Evolutionary conservation across 2,888 invertebrate genomes (phyloP), one percentile per base, ranked within the genome.

Genomic region (Drosophila niveifrons): DNA sequence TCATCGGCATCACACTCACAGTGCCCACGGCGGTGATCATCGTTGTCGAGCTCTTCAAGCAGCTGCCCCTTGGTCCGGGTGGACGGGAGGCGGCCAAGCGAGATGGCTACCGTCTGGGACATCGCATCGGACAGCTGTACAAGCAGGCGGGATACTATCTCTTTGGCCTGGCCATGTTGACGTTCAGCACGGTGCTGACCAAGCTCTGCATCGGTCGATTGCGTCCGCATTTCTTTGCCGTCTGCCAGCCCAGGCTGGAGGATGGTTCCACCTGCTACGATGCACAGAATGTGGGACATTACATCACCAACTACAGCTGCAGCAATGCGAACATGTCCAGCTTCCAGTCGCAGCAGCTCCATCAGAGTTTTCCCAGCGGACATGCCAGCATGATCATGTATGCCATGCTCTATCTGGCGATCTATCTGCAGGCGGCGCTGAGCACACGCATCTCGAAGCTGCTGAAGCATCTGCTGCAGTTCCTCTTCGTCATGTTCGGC

Each of bases 331-430:
- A 94, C 57, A 67, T 92, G 15, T 87, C 92, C 28, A 92, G 93
- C 74, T 90, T 92, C 82, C 92, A 94, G 55, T 92, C 95, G 81
- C 95, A 95, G 83, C 96, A 96, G 91, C 94, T 96, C 93, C 94
- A 96, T 90, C 94, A 97, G 72, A 97, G 97, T n/a, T 98, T 98
- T 93, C 97, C 97, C 64, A 97, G 97, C 71, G 98, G 97, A 17
- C 98, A 98, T 92, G 96, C 97, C 36, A 97, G 97, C 11, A 96
- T 97, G 93, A 96, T 96, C 13, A 96, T 96, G 78, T 97, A 96
- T 90, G 94, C 96, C 39, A 97, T 97, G 96, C 91, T 97, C 48
- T 97, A 96, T 93, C 94, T 97, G 86, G 95, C 95, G 89, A 96
- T 97, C 75, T 99, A 98, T 92, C 93, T 98, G n/a, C 98, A 99